phyloP scores from a whole-genome alignment of 2,113 vertebrate species.

The Rallus limicola region DNA sequence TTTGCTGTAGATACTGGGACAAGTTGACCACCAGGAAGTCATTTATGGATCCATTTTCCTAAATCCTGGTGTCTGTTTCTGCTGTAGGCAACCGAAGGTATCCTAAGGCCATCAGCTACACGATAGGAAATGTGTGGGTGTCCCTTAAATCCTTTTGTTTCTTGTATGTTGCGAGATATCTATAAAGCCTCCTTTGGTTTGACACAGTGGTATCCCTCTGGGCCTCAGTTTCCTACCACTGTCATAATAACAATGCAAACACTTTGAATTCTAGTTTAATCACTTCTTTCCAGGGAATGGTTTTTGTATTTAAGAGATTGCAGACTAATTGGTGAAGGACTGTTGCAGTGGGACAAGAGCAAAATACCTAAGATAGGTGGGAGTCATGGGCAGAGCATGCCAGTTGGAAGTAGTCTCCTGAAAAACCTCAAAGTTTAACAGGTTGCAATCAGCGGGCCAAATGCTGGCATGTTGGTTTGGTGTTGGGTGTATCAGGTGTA shows the following conservation, averaged over 20 bases:
- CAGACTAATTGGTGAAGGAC: neutral
- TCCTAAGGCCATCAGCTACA: neutral
- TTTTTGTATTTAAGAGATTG: neutral
- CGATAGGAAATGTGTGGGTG: neutral
- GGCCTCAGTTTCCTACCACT: neutral
- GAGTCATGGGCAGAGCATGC: neutral
- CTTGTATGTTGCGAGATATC: neutral
- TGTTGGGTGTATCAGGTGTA: neutral
- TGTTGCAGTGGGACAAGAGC: neutral
- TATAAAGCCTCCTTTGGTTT: neutral
- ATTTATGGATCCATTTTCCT: neutral
- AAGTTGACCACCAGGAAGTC: accelerated
- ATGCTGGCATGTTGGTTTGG: neutral
- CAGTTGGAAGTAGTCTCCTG: neutral
- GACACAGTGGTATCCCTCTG: neutral
- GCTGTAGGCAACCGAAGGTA: neutral
- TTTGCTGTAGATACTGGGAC: neutral
- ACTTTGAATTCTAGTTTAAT: neutral
- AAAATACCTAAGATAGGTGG: neutral
- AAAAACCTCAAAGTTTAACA: neutral
- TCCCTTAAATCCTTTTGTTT: neutral
- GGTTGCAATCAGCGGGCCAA: neutral
- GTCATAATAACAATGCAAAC: neutral
- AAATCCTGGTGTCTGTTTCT: neutral
- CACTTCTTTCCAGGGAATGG: neutral